A percentile compares a stretch with the other conserved stretches of the same genome.
These are phyloP conservation scores for Columba livia DNA, from an alignment of 2,113 vertebrate genomes.

Conservation along the genomic window DNA sequence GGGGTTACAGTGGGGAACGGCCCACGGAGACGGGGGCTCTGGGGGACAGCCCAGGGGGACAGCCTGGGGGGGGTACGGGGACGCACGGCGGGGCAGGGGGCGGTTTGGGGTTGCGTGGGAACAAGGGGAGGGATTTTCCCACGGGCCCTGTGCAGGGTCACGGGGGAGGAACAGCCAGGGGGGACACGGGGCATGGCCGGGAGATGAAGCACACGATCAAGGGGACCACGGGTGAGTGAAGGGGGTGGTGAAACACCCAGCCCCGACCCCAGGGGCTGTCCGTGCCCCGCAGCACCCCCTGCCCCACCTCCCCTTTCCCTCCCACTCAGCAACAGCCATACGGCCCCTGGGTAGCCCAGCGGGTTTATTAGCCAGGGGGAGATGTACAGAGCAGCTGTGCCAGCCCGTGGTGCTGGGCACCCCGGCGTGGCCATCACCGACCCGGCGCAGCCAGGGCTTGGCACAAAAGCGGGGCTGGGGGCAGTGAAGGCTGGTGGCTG, in stretches of 20 bases:
- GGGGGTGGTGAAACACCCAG: too few relatives aligned
- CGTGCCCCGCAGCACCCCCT: too few relatives aligned
- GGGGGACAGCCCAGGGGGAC: too few relatives aligned
- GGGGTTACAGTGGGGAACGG: too few relatives aligned
- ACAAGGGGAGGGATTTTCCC: background rate
- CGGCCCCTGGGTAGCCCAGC: background rate
- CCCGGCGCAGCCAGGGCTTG: background rate
- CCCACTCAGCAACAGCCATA: background rate
- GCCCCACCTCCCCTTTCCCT: fast-evolving
- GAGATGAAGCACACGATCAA: fast-evolving
- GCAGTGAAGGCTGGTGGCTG: background rate
- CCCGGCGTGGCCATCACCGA: background rate
- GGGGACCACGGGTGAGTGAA: fast-evolving
- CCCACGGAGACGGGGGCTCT: too few relatives aligned
- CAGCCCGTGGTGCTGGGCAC: background rate
- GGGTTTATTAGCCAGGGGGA: background rate
- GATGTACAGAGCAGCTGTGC: background rate
- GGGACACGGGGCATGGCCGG: background rate
- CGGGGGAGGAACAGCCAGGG: background rate
- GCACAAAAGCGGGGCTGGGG: background rate
- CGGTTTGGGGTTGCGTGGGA: too few relatives aligned
- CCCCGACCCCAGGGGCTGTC: fast-evolving
- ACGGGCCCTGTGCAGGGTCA: background rate
- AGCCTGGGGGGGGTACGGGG: too few relatives aligned
- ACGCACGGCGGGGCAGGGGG: too few relatives aligned